Percentiles rank a stretch among this genome's conserved stretches.
These are phyloP conservation scores for Cephalopholis sonnerati DNA, from an alignment of 2,113 vertebrate genomes.

Conservation along the genomic window DNA sequence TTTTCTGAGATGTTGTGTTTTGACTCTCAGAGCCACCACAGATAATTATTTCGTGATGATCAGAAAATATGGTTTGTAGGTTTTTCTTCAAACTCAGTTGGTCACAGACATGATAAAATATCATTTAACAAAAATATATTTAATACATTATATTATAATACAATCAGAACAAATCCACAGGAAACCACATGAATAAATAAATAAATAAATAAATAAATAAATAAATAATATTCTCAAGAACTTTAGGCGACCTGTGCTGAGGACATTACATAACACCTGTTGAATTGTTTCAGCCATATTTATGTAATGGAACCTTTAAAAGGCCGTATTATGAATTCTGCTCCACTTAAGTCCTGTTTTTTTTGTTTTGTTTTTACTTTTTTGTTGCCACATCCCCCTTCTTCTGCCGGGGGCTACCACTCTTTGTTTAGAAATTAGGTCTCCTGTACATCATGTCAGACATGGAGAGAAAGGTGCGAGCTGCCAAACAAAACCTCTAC, in stretches of 20 bases:
- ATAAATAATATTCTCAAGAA: neutral
- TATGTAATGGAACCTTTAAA: neutral
- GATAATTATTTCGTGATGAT: no score
- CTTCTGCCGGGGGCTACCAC: slow-evolving; percentile 33
- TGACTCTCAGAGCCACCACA: no score
- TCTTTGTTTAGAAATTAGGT: slow-evolving; percentile 68
- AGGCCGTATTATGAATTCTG: neutral
- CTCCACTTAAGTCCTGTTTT: neutral
- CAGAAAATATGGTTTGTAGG: no score
- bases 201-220: neutral
- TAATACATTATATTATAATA: no score
- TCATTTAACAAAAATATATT: neutral
- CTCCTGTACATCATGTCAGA: slow-evolving; percentile 38
- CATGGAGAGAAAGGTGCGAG: slow-evolving; percentile 51
- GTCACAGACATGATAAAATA: no score
- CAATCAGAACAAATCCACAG: neutral
- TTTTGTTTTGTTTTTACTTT: neutral
- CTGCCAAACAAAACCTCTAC: slow-evolving; percentile 59
- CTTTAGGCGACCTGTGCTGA: neutral
- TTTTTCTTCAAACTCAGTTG: neutral
- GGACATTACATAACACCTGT: neutral
- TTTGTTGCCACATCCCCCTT: neutral
- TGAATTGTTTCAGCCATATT: slow-evolving; percentile 1
- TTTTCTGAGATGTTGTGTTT: no score
- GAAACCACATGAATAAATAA: no score